Evolutionary conservation across 2,797 vertebrate species (phyloP).

Genomic region (Zalophus californianus): DNA sequence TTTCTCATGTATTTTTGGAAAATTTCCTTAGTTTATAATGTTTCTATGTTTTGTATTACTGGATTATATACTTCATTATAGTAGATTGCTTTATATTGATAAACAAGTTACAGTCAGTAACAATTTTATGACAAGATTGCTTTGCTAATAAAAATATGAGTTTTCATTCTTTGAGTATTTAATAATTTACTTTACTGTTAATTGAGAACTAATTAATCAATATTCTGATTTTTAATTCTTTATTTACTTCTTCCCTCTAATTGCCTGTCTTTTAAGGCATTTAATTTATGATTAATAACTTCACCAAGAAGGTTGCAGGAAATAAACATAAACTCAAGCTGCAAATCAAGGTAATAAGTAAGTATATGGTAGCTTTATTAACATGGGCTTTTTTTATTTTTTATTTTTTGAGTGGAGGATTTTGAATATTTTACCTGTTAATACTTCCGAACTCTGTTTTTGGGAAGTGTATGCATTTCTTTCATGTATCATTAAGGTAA

Average conservation of each 20-base stretch:
- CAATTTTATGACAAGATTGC: not conserved
- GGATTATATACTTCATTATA: not conserved
- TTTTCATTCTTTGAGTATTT: slow-evolving; percentile 30
- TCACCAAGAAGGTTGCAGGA: not conserved
- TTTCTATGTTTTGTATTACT: slow-evolving; percentile 38
- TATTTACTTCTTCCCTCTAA: slow-evolving; percentile 56
- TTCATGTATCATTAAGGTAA: not conserved
- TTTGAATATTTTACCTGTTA: not conserved
- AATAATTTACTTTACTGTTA: slow-evolving; percentile 29
- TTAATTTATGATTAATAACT: slow-evolving; percentile 51
- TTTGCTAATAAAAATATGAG: slow-evolving; percentile 39
- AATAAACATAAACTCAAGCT: not conserved
- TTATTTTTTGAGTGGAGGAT: not conserved
- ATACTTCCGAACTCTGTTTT: not conserved
- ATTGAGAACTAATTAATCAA: slow-evolving; percentile 9
- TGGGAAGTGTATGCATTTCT: not conserved
- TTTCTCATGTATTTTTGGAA: not conserved
- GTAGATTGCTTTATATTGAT: not conserved
- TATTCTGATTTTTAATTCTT: slow-evolving; percentile 47
- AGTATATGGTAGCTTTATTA: not conserved
- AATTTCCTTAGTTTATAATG: not conserved
- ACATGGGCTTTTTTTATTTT: not conserved
- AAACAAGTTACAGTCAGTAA: not conserved
- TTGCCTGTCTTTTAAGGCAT: slow-evolving; percentile 51
- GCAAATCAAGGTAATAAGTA: slow-evolving; percentile 22